Evolutionary conservation across 2,888 invertebrate genomes (phyloP).

Genomic region (Stomorhina lunata): DNA sequence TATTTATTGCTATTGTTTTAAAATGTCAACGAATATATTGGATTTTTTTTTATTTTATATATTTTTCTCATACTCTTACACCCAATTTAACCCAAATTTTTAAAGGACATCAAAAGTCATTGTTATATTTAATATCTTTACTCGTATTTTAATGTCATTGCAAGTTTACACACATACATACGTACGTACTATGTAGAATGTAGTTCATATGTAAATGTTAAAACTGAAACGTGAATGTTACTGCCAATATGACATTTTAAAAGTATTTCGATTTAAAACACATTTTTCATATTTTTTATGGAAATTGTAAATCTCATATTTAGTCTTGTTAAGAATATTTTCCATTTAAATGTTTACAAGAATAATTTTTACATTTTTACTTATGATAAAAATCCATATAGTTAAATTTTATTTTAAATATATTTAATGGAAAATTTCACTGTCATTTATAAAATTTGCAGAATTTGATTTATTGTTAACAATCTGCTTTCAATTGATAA

Average conservation of each 20-base stretch:
- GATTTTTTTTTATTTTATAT: not conserved
- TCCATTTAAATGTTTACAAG: no score
- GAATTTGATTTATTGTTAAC: no score
- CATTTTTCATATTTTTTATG: not conserved
- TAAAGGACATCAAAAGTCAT: slow-evolving; percentile 39
- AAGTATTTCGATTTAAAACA: not conserved
- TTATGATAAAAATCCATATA: no score
- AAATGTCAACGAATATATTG: not conserved
- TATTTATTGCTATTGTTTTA: not conserved
- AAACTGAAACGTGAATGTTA: not conserved
- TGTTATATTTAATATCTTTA: not conserved
- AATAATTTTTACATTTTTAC: no score
- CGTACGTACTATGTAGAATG: no score
- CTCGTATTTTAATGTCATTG: not conserved
- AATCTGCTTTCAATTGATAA: no score
- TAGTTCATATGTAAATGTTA: not conserved
- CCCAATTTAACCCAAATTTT: slow-evolving; percentile 49
- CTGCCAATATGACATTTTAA: not conserved
- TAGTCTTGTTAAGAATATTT: not conserved
- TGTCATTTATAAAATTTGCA: no score
- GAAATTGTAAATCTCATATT: not conserved
- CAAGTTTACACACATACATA: no score
- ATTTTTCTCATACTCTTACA: not conserved
- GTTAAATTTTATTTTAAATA: no score
- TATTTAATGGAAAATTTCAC: no score